A percentile compares a stretch with the other conserved stretches of the same genome.
Conservation (phyloP, 2,113 vertebrate species). For the Hydrochoerus hydrochaeris region DNA sequence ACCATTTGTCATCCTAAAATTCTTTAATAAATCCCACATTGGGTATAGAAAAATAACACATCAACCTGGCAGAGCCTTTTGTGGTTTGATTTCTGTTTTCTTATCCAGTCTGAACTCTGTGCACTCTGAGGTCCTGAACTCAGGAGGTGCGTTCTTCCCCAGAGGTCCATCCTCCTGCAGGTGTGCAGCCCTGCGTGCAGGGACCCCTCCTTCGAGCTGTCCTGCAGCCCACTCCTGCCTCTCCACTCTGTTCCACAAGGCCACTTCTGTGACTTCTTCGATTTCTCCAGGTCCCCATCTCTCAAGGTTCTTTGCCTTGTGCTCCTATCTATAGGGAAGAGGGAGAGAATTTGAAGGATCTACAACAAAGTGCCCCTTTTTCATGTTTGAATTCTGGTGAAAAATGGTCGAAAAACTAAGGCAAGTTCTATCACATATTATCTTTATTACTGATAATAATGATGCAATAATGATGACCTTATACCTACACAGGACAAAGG, state of each 20-base stretch:
- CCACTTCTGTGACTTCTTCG: not conserved
- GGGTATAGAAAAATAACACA: not conserved
- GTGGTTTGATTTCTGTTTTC: not conserved
- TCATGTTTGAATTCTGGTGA: not conserved
- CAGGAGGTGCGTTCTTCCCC: not conserved
- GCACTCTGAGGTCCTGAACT: not conserved
- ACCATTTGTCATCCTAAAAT: not conserved
- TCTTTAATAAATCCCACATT: not conserved
- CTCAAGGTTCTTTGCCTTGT: not conserved
- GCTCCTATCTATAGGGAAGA: not conserved
- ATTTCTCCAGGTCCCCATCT: not conserved
- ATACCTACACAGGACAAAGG: not conserved
- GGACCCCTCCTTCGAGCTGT: too few relatives aligned
- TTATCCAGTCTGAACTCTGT: not conserved
- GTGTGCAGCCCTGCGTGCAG: accelerated
- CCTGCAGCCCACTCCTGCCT: too few relatives aligned
- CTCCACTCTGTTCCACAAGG: not conserved
- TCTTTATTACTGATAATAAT: not conserved
- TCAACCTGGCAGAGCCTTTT: not conserved
- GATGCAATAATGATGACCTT: not conserved
- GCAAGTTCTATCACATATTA: not conserved
- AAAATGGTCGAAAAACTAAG: not conserved
- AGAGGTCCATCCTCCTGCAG: not conserved
- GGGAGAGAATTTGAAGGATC: not conserved
- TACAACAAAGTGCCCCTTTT: not conserved